These are phyloP conservation scores for Leuciscus waleckii DNA, from an alignment of 2,797 vertebrate genomes.

Conservation along the genomic window DNA sequence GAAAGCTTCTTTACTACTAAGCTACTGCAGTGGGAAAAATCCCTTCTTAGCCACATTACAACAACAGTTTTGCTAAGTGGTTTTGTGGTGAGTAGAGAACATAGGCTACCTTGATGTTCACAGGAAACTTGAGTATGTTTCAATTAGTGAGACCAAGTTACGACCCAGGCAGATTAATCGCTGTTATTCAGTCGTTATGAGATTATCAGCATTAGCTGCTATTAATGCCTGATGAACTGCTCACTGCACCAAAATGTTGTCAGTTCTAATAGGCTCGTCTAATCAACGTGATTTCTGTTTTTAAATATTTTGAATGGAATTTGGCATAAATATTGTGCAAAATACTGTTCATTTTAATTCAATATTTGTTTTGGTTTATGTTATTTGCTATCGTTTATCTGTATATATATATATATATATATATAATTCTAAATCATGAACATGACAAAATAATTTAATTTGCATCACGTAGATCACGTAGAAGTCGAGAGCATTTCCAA, in stretches of 20 bases:
- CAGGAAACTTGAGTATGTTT: slow-evolving; percentile 6
- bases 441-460: too few relatives aligned
- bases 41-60: slow-evolving; percentile 40
- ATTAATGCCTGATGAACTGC: background rate
- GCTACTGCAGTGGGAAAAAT: slow-evolving; percentile 6
- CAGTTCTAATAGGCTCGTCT: background rate
- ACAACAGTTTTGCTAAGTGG: slow-evolving; percentile 37
- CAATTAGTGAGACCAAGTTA: background rate
- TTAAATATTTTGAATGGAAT: background rate
- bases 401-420: background rate
- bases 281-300: background rate
- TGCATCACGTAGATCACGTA: too few relatives aligned
- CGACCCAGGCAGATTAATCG: background rate
- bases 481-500: too few relatives aligned
- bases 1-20: slow-evolving; percentile 35
- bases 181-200: background rate
- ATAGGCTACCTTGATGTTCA: slow-evolving; percentile 29
- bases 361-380: too few relatives aligned
- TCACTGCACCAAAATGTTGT: background rate
- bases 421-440: background rate
- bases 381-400: background rate
- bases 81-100: slow-evolving; percentile 4
- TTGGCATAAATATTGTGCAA: background rate
- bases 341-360: background rate
- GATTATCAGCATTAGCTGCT: background rate